Conservation (phyloP, 2,797 vertebrate species). For the Silurus lanzhouensis region DNA sequence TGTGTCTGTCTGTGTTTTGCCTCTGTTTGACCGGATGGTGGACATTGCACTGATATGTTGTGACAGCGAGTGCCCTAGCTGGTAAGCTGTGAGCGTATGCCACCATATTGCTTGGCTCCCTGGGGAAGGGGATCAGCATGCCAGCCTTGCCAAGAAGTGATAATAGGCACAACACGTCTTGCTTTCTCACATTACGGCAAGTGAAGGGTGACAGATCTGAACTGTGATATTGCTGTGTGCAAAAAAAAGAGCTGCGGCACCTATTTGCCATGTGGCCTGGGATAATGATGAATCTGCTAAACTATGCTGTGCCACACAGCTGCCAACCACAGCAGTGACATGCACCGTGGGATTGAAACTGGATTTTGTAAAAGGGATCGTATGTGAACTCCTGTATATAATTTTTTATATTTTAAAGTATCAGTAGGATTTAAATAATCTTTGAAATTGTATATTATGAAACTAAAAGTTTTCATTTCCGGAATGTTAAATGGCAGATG, state of each 20-base stretch:
- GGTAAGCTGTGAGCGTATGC: slow-evolving; percentile 74
- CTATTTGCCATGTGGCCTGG: slow-evolving; percentile 66
- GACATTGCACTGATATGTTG: slow-evolving; percentile 75
- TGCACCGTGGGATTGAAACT: slow-evolving; percentile 32
- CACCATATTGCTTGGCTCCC: slow-evolving; percentile 84
- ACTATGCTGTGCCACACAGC: slow-evolving; percentile 59
- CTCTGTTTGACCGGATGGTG: slow-evolving; percentile 51
- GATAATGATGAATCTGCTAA: slow-evolving; percentile 71
- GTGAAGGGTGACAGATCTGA: slow-evolving; percentile 84
- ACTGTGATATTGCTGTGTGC: slow-evolving; percentile 82
- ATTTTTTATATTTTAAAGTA: neutral
- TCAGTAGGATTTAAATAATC: neutral
- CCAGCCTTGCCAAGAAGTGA: slow-evolving; percentile 83
- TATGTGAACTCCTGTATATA: neutral
- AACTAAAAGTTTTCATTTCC: neutral
- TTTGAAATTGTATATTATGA: neutral
- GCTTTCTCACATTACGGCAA: slow-evolving; percentile 86
- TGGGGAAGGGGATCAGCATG: slow-evolving; percentile 79
- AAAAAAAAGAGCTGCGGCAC: slow-evolving; percentile 65
- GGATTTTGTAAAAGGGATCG: neutral
- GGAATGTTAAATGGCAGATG: neutral
- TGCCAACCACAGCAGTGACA: slow-evolving; percentile 57
- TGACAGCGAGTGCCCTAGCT: slow-evolving; percentile 78
- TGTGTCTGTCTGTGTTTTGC: neutral
- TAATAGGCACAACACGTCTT: slow-evolving; percentile 90